Evolutionary conservation across 1,140 invertebrate genomes (phyloP).

Genomic region (Meteorus sp.): DNA sequence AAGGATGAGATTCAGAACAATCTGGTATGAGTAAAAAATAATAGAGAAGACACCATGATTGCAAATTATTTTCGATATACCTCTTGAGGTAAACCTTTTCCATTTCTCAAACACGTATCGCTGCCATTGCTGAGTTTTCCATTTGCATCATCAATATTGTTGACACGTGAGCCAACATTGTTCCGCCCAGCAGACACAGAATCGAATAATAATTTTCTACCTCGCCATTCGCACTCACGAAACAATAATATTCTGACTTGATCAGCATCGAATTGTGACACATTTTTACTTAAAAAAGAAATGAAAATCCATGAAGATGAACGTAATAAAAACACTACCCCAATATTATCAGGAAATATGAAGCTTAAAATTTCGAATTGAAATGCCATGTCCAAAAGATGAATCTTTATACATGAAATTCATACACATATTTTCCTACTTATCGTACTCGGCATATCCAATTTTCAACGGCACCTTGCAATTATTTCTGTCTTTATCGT

Average conservation of each 20-base stretch:
- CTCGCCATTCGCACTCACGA: slow-evolving; percentile 80
- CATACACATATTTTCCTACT: slow-evolving; percentile 36
- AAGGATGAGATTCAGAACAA: slow-evolving; percentile 1
- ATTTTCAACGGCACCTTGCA: slow-evolving; percentile 32
- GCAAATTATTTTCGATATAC: slow-evolving; percentile 7
- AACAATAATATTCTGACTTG: slow-evolving; percentile 80
- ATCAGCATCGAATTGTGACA: slow-evolving; percentile 62
- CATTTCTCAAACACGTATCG: slow-evolving; percentile 25
- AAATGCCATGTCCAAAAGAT: not conserved
- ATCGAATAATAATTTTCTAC: slow-evolving; percentile 82
- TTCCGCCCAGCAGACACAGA: slow-evolving; percentile 66
- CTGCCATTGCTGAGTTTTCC: not conserved
- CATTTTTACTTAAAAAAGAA: slow-evolving; percentile 28
- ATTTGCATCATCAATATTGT: slow-evolving; percentile 20
- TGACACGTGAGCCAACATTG: too few species aligned
- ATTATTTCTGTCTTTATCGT: slow-evolving; percentile 26
- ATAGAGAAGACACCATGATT: too few species aligned
- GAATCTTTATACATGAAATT: not conserved
- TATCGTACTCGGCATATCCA: slow-evolving; percentile 31
- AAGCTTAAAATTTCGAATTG: slow-evolving; percentile 22
- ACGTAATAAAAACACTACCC: not conserved
- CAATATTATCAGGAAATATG: slow-evolving; percentile 29
- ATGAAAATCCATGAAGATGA: not conserved
- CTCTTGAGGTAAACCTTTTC: slow-evolving; percentile 23
- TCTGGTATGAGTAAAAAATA: not conserved